These are phyloP conservation scores for Ceriagrion tenellum DNA, from an alignment of 2,888 invertebrate genomes.

Conservation along the genomic window DNA sequence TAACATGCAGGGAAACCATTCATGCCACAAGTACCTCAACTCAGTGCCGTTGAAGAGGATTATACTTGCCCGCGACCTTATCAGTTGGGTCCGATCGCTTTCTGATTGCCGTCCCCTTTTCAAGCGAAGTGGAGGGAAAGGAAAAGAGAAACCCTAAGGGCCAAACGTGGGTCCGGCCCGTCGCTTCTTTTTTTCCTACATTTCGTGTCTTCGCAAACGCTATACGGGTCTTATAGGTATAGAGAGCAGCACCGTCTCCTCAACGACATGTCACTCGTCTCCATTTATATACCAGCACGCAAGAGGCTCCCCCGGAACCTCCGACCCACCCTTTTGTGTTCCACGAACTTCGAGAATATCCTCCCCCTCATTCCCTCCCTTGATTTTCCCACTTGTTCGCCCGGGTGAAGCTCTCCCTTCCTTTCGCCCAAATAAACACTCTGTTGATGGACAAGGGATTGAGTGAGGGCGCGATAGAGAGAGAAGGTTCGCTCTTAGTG, in stretches of 20 bases:
- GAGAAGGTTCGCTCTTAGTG: conserved; percentile 17
- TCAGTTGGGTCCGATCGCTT: conserved; percentile 35
- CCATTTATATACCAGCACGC: background rate
- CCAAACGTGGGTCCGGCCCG: background rate
- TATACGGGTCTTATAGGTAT: background rate
- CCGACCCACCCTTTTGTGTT: conserved; percentile 17
- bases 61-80: conserved; percentile 41
- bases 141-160: background rate
- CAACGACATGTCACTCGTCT: conserved; percentile 17
- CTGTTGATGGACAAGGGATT: conserved; percentile 6
- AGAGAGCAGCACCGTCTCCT: conserved; percentile 45
- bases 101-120: conserved; percentile 45
- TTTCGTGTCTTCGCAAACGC: conserved; percentile 15
- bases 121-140: background rate
- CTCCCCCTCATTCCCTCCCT: background rate
- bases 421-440: conserved; percentile 54
- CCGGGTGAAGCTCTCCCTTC: background rate
- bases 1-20: background rate
- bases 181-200: background rate
- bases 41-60: conserved; percentile 21
- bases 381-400: conserved; percentile 37
- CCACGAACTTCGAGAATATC: background rate
- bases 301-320: background rate
- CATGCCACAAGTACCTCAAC: background rate
- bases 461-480: background rate